These are phyloP conservation scores for Australoheros facetus DNA, from an alignment of 2,797 vertebrate genomes.

Conservation along the genomic window DNA sequence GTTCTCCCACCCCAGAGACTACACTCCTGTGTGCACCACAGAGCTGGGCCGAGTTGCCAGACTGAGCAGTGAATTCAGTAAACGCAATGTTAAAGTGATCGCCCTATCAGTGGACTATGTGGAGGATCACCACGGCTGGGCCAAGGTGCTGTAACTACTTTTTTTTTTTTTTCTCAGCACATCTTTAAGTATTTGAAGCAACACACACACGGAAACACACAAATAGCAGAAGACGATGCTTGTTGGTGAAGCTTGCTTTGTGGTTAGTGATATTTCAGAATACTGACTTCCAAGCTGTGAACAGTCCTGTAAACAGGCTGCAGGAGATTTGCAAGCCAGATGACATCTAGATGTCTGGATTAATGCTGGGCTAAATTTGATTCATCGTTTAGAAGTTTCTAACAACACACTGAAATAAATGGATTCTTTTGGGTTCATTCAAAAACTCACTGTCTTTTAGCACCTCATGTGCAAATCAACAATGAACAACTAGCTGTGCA, in stretches of 20 bases:
- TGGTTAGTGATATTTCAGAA: not conserved
- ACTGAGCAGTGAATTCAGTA: constrained; percentile 85
- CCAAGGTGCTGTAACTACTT: constrained; percentile 78
- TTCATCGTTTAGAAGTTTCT: not conserved
- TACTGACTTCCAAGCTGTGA: not conserved
- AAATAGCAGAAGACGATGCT: not conserved
- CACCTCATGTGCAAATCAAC: not conserved
- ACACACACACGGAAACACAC: not conserved
- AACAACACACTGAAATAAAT: not conserved
- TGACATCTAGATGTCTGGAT: not conserved
- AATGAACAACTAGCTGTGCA: not conserved
- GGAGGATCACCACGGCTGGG: constrained; percentile 88
- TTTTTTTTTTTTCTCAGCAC: not conserved
- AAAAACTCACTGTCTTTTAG: not conserved
- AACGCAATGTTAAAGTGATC: constrained; percentile 88
- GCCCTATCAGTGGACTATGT: constrained; percentile 90
- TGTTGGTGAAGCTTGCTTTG: not conserved
- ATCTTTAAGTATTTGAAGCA: not conserved
- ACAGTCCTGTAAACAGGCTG: not conserved
- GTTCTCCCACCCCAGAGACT: constrained; percentile 94
- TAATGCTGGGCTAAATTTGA: not conserved
- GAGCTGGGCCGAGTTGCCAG: constrained; percentile 89
- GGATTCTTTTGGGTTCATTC: not conserved
- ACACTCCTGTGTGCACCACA: constrained; percentile 94
- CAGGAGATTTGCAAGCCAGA: not conserved